These are phyloP conservation scores for Nothoprocta pentlandii DNA, from an alignment of 2,113 vertebrate species.

Conservation along the genomic window DNA sequence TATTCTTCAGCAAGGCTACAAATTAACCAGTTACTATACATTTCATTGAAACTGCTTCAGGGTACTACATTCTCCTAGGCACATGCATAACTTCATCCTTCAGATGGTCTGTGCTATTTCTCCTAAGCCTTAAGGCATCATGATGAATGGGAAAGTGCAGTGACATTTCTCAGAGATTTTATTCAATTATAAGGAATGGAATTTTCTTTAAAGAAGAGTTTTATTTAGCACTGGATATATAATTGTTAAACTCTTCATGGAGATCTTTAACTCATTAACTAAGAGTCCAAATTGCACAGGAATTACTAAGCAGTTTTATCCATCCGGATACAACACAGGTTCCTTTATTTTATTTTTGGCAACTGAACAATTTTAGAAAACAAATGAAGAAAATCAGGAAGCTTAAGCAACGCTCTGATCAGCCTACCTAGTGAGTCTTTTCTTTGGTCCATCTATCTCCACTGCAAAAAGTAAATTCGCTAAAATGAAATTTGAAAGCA, in stretches of 20 bases:
- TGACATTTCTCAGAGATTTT: slow-evolving; percentile 44
- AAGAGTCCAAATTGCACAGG: neutral
- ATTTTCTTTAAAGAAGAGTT: neutral
- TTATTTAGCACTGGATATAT: slow-evolving; percentile 4
- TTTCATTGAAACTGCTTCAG: neutral
- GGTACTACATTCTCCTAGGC: neutral
- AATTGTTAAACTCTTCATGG: neutral
- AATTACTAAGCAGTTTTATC: neutral
- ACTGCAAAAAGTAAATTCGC: neutral
- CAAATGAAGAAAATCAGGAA: neutral
- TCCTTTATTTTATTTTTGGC: neutral
- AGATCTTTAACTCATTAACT: slow-evolving; percentile 16
- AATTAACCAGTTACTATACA: neutral
- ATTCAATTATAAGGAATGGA: slow-evolving; percentile 28
- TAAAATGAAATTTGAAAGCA: neutral
- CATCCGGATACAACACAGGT: neutral
- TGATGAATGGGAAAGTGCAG: slow-evolving; percentile 9
- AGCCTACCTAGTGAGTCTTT: neutral
- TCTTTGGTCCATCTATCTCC: neutral
- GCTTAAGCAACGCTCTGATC: neutral
- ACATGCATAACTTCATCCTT: neutral
- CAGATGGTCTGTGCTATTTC: slow-evolving; percentile 1
- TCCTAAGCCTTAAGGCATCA: neutral
- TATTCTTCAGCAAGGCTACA: neutral
- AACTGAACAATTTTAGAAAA: slow-evolving; percentile 13